Base-by-base conservation (phyloP, 30 jellyfish, hydroid and myxozoan genomes). In the Aurelia coerulea region DNA sequence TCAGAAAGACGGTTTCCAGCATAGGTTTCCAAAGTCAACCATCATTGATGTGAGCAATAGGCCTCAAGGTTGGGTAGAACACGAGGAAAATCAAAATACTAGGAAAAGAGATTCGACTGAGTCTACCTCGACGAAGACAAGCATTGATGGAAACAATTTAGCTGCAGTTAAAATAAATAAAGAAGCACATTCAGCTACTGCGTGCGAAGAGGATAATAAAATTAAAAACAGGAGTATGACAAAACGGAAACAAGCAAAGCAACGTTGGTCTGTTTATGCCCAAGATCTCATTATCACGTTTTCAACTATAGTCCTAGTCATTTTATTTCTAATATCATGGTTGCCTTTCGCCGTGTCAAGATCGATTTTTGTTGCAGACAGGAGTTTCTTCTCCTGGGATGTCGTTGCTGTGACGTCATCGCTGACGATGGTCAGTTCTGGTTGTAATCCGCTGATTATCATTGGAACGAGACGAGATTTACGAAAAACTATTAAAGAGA, bases 391-490 rank as follows among this genome's bases (percentile, higher is more conserved):
- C 54, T 83, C 92, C 13, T 83, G 92, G 92, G 52, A 72, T 33
- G 79, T 65, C 35, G 92, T 83, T 56, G 79, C 62, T 4, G 54
- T 76, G 76, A 69, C 92, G 11, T 11, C 92, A 39, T 76, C 86
- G 10, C 69, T 83, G 12, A 83, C 92, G 4, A 39, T 83, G 5
- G 33, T 71, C 35, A 72, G 73, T 19, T 72, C 80, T 11, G 86
- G 51, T 16, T 54, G 79, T 2, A 83, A 83, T 58, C 92, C 92
- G 14, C 63, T 83, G 59, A 70, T 83, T 41, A 73, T 83, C 73
- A 18, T 83, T 33, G 86, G 80, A 23, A 83, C 92, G 15, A 70
- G 92, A 39, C 17, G 80, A 73, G 92, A 83, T 68, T n/a, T 83
- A 3, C 76, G 73, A 35, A 71, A 34, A 42, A 83, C 86, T 10